phyloP scores from a whole-genome alignment of 2,113 vertebrate genomes.

The Propithecus coquereli region DNA sequence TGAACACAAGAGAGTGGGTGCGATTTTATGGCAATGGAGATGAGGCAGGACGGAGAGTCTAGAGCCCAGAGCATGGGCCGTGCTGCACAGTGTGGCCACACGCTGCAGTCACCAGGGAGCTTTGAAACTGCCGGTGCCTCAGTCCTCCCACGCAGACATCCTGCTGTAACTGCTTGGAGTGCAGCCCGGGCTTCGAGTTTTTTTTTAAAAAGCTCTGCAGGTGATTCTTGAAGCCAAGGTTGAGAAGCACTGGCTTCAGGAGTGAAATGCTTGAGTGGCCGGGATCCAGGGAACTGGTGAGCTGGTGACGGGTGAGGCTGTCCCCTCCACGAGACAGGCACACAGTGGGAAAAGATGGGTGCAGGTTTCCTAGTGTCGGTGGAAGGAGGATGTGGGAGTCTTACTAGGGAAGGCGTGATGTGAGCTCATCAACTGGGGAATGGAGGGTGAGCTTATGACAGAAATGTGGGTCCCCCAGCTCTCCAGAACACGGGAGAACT shows the following conservation, averaged over 20 bases:
- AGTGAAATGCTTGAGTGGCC: background rate
- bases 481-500: background rate
- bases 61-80: background rate
- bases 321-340: background rate
- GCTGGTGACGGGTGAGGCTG: background rate
- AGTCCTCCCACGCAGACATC: background rate
- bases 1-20: background rate
- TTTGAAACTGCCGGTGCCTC: background rate
- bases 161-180: background rate
- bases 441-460: background rate
- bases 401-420: too few species aligned
- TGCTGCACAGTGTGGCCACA: background rate
- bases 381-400: background rate
- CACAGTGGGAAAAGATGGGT: background rate
- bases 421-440: background rate
- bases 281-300: background rate
- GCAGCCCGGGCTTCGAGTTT: background rate
- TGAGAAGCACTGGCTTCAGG: background rate
- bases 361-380: background rate
- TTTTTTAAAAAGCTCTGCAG: background rate
- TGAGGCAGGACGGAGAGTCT: background rate
- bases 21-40: background rate
- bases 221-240: background rate
- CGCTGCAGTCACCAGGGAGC: background rate
- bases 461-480: background rate